These are phyloP conservation scores for Parapristionchus giblindavisi DNA, from an alignment of 2,888 invertebrate genomes.

Conservation along the genomic window DNA sequence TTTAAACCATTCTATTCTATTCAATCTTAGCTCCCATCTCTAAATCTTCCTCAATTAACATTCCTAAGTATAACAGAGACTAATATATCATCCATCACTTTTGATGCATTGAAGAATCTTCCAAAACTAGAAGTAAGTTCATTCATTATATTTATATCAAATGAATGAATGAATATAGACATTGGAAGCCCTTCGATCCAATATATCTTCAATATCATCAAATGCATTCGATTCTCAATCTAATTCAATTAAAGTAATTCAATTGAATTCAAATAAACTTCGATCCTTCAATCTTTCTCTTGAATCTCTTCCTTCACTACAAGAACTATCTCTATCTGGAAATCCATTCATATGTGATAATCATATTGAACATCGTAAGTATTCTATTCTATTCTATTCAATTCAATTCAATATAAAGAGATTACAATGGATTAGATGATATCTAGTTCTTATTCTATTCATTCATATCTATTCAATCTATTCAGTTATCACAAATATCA, in stretches of 20 bases:
- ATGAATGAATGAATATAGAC: conserved; percentile 68
- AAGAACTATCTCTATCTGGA: conserved; percentile 69
- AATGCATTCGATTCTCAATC: neutral
- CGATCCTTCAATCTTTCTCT: conserved; percentile 41
- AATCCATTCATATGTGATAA: conserved; percentile 70
- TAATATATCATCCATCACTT: conserved; percentile 44
- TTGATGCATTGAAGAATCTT: conserved; percentile 50
- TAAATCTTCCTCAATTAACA: conserved; percentile 7
- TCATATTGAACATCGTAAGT: conserved; percentile 49
- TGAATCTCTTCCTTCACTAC: conserved; percentile 64
- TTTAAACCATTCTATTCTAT: neutral
- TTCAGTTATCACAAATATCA: conserved; percentile 57
- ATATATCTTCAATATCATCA: conserved; percentile 6
- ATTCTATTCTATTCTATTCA: no score
- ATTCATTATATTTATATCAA: conserved; percentile 75
- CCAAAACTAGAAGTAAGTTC: conserved; percentile 44
- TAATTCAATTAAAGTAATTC: conserved; percentile 49
- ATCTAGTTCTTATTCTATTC: neutral
- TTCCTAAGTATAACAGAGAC: conserved; percentile 28
- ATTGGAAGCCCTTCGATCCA: conserved; percentile 35
- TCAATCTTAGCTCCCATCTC: conserved; percentile 14
- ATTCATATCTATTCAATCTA: neutral
- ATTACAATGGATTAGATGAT: neutral
- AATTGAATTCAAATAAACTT: conserved; percentile 49
- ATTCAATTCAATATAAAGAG: neutral